phyloP scores from a whole-genome alignment of 2,797 vertebrate genomes.

The Hydrocynus forskahlii region DNA sequence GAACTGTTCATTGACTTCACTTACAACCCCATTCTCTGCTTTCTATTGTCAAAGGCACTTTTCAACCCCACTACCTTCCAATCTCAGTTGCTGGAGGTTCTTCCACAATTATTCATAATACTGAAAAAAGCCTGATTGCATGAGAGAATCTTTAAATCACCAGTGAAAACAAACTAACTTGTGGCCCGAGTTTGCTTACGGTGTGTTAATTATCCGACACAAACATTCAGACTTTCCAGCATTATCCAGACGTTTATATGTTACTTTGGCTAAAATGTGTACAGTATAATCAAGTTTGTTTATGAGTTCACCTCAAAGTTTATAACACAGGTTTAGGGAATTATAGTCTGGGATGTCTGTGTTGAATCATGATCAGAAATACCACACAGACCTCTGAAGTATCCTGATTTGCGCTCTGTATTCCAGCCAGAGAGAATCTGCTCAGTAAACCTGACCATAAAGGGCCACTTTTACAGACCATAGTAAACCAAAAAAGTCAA shows the following conservation, averaged over 20 bases:
- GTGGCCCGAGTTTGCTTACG: not conserved
- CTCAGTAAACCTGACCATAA: not conserved
- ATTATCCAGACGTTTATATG: not conserved
- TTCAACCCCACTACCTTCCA: not conserved
- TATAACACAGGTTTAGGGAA: not conserved
- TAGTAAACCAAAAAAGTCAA: not conserved
- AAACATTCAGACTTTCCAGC: not conserved
- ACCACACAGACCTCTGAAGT: not conserved
- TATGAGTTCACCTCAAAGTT: not conserved
- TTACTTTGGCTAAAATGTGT: not conserved
- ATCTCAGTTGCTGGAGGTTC: not conserved
- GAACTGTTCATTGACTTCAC: not conserved
- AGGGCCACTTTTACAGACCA: not conserved
- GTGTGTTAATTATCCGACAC: not conserved
- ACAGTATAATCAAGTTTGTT: not conserved
- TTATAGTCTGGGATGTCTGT: not conserved
- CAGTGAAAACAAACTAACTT: constrained; percentile 3
- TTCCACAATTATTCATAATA: too few relatives aligned
- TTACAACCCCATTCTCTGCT: not conserved
- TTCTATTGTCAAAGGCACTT: not conserved
- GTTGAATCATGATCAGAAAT: not conserved
- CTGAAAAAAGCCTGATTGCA: not conserved
- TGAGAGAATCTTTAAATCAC: not conserved
- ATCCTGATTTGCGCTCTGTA: not conserved
- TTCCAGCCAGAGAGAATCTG: not conserved